These are phyloP conservation scores for Axis porcinus DNA, from an alignment of 2,113 vertebrate genomes.

Conservation along the genomic window DNA sequence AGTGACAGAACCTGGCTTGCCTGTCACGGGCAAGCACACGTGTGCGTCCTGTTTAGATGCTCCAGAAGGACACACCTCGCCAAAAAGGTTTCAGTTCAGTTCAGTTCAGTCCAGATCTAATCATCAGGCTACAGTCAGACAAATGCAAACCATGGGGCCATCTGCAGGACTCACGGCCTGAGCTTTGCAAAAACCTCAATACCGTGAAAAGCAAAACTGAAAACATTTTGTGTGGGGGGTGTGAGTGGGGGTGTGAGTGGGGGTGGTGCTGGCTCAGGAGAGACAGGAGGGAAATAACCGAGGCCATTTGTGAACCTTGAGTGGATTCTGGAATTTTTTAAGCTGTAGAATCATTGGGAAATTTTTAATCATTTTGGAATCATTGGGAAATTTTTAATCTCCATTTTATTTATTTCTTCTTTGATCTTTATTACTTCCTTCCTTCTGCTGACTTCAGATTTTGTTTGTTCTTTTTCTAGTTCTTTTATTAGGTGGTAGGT, in stretches of 20 bases:
- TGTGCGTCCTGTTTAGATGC: not conserved
- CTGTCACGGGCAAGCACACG: accelerated
- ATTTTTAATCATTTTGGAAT: not conserved
- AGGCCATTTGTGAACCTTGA: not conserved
- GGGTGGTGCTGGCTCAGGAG: not conserved
- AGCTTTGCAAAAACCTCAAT: not conserved
- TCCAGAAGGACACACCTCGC: not conserved
- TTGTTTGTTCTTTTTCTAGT: not conserved
- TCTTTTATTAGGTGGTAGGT: not conserved
- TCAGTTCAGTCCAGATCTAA: too few species aligned
- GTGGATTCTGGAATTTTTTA: not conserved
- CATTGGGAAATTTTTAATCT: not conserved
- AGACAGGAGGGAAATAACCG: not conserved
- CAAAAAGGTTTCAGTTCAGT: not conserved
- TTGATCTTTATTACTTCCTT: not conserved
- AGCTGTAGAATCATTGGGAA: not conserved
- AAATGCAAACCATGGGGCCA: not conserved
- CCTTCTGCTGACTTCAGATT: not conserved
- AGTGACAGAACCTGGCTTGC: not conserved
- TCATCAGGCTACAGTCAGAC: accelerated
- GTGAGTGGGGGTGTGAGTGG: not conserved
- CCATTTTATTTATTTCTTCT: not conserved
- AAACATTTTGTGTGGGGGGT: too few species aligned
- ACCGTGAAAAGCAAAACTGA: not conserved
- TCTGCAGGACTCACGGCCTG: not conserved